phyloP scores from a whole-genome alignment of 2,797 vertebrate genomes.

The Tenualosa ilisha region DNA sequence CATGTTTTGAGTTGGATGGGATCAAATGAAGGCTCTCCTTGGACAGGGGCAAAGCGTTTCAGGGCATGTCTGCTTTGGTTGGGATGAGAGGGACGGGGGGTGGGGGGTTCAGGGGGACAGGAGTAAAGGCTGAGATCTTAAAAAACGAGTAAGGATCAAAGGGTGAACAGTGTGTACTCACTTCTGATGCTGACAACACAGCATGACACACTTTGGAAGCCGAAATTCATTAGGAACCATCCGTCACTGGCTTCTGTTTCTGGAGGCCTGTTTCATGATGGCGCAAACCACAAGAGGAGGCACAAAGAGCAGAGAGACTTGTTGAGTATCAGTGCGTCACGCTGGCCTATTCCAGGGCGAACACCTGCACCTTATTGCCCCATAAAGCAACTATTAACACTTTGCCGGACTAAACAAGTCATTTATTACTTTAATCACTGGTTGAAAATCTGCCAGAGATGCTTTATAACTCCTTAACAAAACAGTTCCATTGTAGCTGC shows the following conservation, averaged over 20 bases:
- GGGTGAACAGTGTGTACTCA: conserved; percentile 14
- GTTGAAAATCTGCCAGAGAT: conserved; percentile 63
- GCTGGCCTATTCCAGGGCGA: conserved; percentile 37
- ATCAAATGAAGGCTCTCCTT: not conserved
- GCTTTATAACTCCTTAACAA: conserved; percentile 60
- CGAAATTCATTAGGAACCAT: conserved; percentile 15
- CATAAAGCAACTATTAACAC: conserved; percentile 68
- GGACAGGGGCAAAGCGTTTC: not conserved
- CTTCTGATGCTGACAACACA: not conserved
- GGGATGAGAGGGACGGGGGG: not conserved
- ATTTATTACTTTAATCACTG: conserved; percentile 78
- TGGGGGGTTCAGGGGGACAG: not conserved
- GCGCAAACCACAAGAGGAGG: not conserved
- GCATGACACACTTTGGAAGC: conserved; percentile 10
- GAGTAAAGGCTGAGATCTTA: not conserved
- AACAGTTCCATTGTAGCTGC: conserved; percentile 58
- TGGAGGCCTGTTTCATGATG: not conserved
- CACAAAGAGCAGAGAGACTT: not conserved
- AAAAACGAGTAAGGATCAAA: conserved; percentile 9
- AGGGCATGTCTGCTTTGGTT: not conserved
- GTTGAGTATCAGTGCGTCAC: conserved; percentile 23
- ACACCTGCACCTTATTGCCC: conserved; percentile 63
- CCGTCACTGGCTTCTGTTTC: not conserved
- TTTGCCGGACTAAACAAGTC: conserved; percentile 59
- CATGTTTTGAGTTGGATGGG: not conserved